phyloP scores from a whole-genome alignment of 2,113 vertebrate species.

The Nesogale talazaci region DNA sequence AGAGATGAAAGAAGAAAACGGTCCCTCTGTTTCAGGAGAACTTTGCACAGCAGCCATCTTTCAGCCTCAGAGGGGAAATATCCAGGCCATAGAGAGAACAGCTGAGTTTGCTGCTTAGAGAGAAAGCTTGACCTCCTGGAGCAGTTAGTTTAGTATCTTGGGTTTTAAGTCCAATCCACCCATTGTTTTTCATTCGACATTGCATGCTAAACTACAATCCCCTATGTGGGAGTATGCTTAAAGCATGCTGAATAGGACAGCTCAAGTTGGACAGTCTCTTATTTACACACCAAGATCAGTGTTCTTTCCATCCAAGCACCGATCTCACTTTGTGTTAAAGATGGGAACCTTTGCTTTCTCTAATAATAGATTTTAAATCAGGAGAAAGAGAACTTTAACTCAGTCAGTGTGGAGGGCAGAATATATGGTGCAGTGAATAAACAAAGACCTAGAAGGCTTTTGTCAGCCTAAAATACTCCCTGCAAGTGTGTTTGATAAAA shows the following conservation, averaged over 20 bases:
- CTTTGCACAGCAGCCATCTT: background rate
- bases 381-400: slow-evolving; percentile 76
- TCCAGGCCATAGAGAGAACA: background rate
- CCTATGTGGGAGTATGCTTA: background rate
- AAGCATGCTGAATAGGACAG: background rate
- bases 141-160: background rate
- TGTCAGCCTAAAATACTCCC: slow-evolving; percentile 81
- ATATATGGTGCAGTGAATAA: slow-evolving; percentile 78
- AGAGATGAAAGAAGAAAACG: background rate
- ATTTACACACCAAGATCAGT: slow-evolving; percentile 50
- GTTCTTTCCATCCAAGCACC: slow-evolving; percentile 25
- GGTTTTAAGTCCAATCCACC: background rate
- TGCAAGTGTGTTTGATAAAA: slow-evolving; percentile 83
- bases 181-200: background rate
- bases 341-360: slow-evolving; percentile 68
- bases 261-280: slow-evolving; percentile 35
- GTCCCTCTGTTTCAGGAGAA: background rate
- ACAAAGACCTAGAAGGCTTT: slow-evolving; percentile 81
- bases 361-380: slow-evolving; percentile 75
- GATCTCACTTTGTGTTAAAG: slow-evolving; percentile 62
- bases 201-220: background rate
- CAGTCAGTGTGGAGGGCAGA: slow-evolving; percentile 63
- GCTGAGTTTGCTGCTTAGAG: background rate
- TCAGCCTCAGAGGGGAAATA: background rate
- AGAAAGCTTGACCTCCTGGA: background rate